Evolutionary conservation across 2,888 invertebrate genomes (phyloP).

Genomic region (Saturnia pavonia): DNA sequence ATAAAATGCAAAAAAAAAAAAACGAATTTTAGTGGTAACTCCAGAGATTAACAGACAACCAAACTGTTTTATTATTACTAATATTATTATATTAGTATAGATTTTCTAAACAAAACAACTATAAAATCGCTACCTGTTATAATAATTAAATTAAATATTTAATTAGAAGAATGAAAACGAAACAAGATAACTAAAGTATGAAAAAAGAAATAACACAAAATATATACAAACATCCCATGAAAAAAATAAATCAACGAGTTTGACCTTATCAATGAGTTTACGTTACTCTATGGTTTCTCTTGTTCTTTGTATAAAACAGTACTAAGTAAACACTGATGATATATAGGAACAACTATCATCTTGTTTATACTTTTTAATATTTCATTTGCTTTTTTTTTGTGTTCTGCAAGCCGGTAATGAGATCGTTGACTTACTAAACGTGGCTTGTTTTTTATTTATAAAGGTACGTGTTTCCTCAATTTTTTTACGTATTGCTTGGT

Average conservation of each 20-base stretch:
- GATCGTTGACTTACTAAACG: constrained; percentile 7
- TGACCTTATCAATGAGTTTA: neutral
- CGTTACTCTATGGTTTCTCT: neutral
- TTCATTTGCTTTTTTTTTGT: neutral
- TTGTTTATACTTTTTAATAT: neutral
- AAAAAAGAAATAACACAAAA: neutral
- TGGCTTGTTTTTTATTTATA: neutral
- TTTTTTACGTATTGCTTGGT: neutral
- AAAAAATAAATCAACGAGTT: neutral
- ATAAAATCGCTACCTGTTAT: neutral
- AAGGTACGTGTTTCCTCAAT: neutral
- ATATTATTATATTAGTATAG: neutral
- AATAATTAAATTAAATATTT: neutral
- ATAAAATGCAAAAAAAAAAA: too few relatives aligned
- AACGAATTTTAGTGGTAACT: too few relatives aligned
- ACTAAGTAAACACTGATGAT: neutral
- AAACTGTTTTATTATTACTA: too few relatives aligned
- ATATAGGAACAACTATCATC: neutral
- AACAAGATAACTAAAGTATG: neutral
- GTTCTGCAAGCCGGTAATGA: neutral
- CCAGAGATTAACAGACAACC: too few relatives aligned
- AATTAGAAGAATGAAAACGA: neutral
- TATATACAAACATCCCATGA: neutral
- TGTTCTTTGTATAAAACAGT: neutral
- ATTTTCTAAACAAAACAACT: neutral